Base-by-base conservation (phyloP, 2,888 invertebrate species). In the Lasioglossum villosulum region DNA sequence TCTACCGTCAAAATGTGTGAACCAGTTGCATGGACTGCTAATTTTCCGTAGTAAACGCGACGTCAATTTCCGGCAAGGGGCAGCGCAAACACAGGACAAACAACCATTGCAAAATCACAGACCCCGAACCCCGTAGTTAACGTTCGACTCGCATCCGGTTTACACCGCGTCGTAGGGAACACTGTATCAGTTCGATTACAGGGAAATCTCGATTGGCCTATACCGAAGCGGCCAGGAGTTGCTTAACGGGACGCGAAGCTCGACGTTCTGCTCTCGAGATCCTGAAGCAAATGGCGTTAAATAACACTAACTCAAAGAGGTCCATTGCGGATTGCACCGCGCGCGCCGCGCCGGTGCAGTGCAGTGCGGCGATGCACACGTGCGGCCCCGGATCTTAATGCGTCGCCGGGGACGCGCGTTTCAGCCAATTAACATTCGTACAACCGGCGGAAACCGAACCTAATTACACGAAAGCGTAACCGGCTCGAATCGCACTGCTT, bases 401-500 rank as follows among this genome's bases (percentile, higher is more conserved):
- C 82, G 83, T 73, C 83, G 76, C 83, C 30, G 56, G 83, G 83
- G 83, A 83, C 66, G 73, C 27, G 76, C 83, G 82, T 83, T 83
- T 83, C 82, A 82, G 83, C 30, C 83, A 83, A 83, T 83, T 83
- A 83, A 83, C 83, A 77, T 83, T 81, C 82, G 82, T 56, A 77
- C 82, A 66, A 81, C 82, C 76, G 56, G 12, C 39, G 77, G 78
- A 81, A 89, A 82, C 83, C 79, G 71, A 70, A 66, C 82, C 78
- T 89, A 89, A 89, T 89, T 86, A 75, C 73, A 77, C 63, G 79
- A 79, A 82, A 86, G 80, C 78, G 81, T 71, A 86, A 77, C 80
- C 84, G 27, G 87, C 75, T 39, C 73, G 68, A 76, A 77, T 70
- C 56, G 27, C 39, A 72, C 75, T 34, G 75, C 34, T 78, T 70